A percentile compares a stretch with the other conserved stretches of the same genome.
Conservation (phyloP, 2,113 vertebrate genomes). For the Donacobius atricapilla region DNA sequence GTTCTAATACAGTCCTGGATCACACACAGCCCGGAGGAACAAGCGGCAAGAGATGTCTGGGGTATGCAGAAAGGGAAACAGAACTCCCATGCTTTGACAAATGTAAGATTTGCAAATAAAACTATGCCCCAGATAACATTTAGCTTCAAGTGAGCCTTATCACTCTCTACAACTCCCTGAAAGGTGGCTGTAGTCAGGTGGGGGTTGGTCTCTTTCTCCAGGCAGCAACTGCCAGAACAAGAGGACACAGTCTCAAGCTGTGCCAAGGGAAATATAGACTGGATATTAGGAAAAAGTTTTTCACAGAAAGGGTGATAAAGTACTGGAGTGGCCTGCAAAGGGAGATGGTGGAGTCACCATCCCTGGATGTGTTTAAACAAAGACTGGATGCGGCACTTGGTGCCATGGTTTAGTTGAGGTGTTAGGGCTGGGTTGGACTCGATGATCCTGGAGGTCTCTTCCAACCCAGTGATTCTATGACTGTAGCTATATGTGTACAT, state of each 20-base stretch:
- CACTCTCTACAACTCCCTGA: background rate
- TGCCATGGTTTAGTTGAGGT: background rate
- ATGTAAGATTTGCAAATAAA: background rate
- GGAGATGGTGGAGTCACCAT: background rate
- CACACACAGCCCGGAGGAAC: background rate
- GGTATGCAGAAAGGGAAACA: background rate
- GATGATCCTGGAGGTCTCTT: background rate
- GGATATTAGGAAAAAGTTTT: background rate
- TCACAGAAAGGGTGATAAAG: background rate
- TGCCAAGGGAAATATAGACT: background rate
- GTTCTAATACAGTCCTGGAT: background rate
- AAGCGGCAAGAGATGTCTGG: background rate
- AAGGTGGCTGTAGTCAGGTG: background rate
- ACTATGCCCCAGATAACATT: background rate
- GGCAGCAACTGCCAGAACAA: background rate
- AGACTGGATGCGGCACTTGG: background rate
- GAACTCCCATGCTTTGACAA: background rate
- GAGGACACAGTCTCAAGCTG: background rate
- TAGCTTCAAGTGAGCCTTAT: background rate
- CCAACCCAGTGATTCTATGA: background rate
- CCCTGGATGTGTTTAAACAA: background rate
- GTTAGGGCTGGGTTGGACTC: background rate
- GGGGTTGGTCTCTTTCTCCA: background rate
- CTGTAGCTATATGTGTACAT: background rate
- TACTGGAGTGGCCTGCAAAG: background rate